A percentile compares a stretch with the other conserved stretches of the same genome.
Evolutionary conservation across 92 coral and sea anemone species (phyloP).

Genomic region (Virgularia gustaviana): DNA sequence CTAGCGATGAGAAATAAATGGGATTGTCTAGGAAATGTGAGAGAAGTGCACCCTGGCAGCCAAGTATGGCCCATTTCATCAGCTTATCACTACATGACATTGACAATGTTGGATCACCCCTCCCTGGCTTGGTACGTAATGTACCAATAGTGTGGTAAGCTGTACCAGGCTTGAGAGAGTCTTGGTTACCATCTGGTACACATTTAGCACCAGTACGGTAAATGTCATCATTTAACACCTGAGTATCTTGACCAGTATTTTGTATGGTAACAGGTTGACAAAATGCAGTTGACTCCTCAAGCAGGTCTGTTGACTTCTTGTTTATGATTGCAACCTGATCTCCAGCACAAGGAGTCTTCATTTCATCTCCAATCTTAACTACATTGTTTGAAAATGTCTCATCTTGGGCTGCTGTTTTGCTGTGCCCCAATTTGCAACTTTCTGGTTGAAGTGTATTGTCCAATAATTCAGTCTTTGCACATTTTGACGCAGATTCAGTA

Average conservation of each 20-base stretch:
- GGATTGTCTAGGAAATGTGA: constrained; percentile 72
- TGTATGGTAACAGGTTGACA: neutral
- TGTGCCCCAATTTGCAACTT: no score
- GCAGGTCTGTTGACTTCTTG: neutral
- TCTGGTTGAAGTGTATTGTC: no score
- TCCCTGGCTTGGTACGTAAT: constrained; percentile 92
- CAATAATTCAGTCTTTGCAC: no score
- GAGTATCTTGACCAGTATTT: neutral
- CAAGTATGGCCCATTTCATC: constrained; percentile 87
- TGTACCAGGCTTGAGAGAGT: constrained; percentile 63
- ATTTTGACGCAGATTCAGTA: neutral
- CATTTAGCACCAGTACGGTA: constrained; percentile 97
- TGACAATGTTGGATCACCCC: constrained; percentile 92
- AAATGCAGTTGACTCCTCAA: neutral
- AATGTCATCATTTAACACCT: constrained; percentile 45
- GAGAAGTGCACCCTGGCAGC: constrained; percentile 88
- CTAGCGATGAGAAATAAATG: constrained; percentile 71
- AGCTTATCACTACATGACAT: constrained; percentile 99
- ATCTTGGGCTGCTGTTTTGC: neutral
- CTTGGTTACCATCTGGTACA: constrained; percentile 76
- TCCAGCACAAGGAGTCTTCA: neutral
- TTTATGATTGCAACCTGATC: constrained; percentile 4
- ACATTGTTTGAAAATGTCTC: neutral
- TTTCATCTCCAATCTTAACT: neutral
- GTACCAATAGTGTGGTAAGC: constrained; percentile 69